Evolutionary conservation across 2,797 vertebrate genomes (phyloP).

Genomic region (Psittacula derbiana): DNA sequence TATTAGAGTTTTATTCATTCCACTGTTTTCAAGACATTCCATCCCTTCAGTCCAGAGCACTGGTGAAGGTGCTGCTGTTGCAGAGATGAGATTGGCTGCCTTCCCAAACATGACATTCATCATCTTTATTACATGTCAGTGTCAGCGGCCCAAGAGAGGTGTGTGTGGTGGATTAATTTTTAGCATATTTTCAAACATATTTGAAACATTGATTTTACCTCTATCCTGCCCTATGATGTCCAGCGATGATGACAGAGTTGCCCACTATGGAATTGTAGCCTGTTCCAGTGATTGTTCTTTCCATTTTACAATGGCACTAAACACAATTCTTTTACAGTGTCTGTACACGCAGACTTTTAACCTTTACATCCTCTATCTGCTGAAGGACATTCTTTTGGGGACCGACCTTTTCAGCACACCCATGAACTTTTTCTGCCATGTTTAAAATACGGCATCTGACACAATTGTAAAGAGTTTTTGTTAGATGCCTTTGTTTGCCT

Average conservation of each 20-base stretch:
- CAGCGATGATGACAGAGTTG: not conserved
- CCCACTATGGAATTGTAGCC: not conserved
- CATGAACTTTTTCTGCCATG: not conserved
- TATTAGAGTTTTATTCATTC: not conserved
- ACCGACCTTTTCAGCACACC: not conserved
- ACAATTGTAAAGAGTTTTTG: not conserved
- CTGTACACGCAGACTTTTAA: not conserved
- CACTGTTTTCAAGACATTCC: not conserved
- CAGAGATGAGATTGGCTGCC: not conserved
- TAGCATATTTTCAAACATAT: not conserved
- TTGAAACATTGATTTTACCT: not conserved
- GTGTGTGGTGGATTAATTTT: not conserved
- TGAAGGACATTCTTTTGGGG: not conserved
- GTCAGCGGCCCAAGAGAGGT: not conserved
- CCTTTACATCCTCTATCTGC: not conserved
- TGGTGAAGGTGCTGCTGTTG: not conserved
- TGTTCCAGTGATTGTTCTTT: not conserved
- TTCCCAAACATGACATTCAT: not conserved
- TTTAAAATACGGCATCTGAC: not conserved
- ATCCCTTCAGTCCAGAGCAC: not conserved
- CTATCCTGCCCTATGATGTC: not conserved
- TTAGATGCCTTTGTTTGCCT: not conserved
- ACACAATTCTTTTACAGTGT: not conserved
- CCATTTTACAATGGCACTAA: not conserved
- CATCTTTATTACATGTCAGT: not conserved